Base-by-base conservation (phyloP, 2,797 vertebrate species). In the Phalloptychus januarius region DNA sequence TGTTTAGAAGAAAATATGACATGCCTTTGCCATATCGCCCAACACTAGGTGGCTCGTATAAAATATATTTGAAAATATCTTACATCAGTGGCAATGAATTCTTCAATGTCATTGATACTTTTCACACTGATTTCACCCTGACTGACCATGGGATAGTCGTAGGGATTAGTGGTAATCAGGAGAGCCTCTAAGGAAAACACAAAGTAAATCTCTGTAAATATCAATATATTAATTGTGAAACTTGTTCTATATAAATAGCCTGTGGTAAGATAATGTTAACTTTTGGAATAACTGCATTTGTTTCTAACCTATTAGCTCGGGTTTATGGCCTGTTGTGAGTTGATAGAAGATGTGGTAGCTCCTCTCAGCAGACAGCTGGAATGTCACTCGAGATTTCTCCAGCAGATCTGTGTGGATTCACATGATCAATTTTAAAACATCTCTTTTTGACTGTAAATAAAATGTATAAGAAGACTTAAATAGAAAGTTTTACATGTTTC, bases 341-440 rank as follows among this genome's bases (percentile, higher is more conserved):
- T 98, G 97, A 76, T 97, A 98, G 90, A 98, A 98, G 91, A 98
- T 97, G 87, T 98, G 79, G 76, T 89, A 97, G 86, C 97, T 97
- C 82, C 97, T 96, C 93, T 97, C 97, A 72, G 96, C 96, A 76
- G 96, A 96, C 20, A 97, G 94, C 94, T 98, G 97, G 93, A 96
- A 97, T 61, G 96, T 97, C 81, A 98, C 97, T 44, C 97, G 93
- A 74, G 97, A 98, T 84, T 98, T 98, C 93, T 98, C 97, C 88
- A 98, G 93, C 89, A 98, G 95, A 94, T 98, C 97, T 97, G 61
- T 52, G 18, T 31, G 38, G 8, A 63, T 31, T 45, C 1, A 46
- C 20, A 5, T 33, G 0, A 52, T 36, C 10, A 54, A 23, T 72
- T 16, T 36, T 7, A 23, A 3, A 3, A 72, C 38, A 72, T 72